These are phyloP conservation scores for Petromus typicus DNA, from an alignment of 2,113 vertebrate species.

Conservation along the genomic window DNA sequence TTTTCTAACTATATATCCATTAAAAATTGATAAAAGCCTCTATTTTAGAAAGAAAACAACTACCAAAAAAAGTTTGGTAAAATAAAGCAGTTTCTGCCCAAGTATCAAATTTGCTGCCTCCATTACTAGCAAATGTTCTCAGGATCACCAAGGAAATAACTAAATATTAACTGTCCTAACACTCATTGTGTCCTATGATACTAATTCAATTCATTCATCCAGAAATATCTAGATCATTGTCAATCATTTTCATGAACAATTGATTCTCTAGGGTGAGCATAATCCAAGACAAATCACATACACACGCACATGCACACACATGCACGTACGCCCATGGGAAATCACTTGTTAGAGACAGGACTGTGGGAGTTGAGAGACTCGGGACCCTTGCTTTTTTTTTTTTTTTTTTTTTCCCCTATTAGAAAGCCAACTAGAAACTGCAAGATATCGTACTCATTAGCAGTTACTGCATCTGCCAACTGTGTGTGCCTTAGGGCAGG, in stretches of 20 bases:
- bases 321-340: background rate
- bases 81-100: background rate
- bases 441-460: constrained; percentile 51
- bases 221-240: background rate
- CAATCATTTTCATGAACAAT: background rate
- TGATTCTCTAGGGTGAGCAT: background rate
- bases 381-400: background rate
- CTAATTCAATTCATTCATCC: background rate
- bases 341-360: background rate
- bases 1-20: background rate
- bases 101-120: background rate
- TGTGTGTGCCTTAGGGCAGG: constrained; percentile 50
- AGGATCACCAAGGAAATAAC: background rate
- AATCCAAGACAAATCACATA: background rate
- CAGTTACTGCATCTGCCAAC: constrained; percentile 2
- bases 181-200: background rate
- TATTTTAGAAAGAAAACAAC: background rate
- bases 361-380: background rate
- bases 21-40: background rate
- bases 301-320: background rate
- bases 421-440: constrained; percentile 17
- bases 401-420: background rate
- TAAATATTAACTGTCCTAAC: background rate
- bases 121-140: background rate
- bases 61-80: background rate